These are phyloP conservation scores for Beris morrisii DNA, from an alignment of 2,888 invertebrate genomes.

Conservation along the genomic window DNA sequence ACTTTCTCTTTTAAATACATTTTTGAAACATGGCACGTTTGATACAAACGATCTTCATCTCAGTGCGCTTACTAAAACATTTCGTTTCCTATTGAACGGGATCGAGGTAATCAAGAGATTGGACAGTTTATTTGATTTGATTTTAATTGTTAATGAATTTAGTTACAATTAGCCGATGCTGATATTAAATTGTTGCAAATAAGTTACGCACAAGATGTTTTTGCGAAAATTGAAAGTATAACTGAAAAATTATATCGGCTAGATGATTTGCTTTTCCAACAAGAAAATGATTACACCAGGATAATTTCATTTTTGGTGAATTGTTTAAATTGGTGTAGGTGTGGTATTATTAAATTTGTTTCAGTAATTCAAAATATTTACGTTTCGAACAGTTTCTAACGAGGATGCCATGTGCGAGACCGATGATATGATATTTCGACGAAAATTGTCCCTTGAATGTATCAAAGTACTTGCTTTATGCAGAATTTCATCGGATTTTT, in stretches of 20 bases:
- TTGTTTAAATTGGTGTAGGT: constrained; percentile 6
- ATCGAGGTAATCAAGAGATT: constrained; percentile 5
- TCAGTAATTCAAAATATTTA: too few relatives aligned
- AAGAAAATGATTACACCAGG: background rate
- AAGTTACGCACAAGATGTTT: background rate
- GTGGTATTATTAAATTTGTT: background rate
- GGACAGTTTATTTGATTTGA: background rate
- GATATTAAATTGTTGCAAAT: constrained; percentile 1
- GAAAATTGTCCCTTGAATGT: constrained; percentile 11
- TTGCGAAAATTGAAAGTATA: background rate
- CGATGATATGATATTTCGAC: constrained; percentile 4
- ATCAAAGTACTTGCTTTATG: constrained; percentile 17
- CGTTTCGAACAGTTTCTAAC: constrained; percentile 7
- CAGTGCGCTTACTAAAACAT: constrained; percentile 17
- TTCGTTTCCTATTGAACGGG: constrained; percentile 6
- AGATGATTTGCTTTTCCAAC: background rate
- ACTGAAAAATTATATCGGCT: constrained; percentile 5
- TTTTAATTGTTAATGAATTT: constrained; percentile 1
- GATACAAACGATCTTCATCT: constrained; percentile 13
- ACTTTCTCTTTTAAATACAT: background rate
- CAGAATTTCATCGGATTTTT: background rate
- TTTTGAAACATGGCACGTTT: constrained; percentile 1
- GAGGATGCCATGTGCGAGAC: constrained; percentile 5
- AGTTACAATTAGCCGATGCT: constrained; percentile 7
- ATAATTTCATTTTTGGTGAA: constrained; percentile 10